Conservation (phyloP, 2,888 invertebrate genomes). For the Yponomeuta evonymella region DNA sequence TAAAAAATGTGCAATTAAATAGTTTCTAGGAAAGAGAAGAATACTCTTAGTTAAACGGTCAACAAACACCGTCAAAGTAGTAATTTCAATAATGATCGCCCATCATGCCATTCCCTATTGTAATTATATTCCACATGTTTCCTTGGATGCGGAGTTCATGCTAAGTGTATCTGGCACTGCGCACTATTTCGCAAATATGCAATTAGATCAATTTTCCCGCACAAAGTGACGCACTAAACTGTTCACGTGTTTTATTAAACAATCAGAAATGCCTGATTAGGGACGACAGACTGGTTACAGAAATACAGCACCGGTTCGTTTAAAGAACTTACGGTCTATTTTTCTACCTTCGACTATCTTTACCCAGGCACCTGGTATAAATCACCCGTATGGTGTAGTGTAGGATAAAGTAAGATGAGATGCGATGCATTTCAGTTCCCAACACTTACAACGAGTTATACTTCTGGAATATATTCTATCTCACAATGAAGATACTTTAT, state of each 20-base stretch:
- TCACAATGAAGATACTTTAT: no score
- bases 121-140: not conserved
- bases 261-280: not conserved
- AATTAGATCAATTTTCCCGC: constrained; percentile 19
- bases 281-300: no score
- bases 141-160: not conserved
- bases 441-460: no score
- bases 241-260: constrained; percentile 17
- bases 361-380: no score
- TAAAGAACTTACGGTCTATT: no score
- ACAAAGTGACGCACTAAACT: constrained; percentile 21
- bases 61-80: not conserved
- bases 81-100: not conserved
- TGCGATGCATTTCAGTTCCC: no score
- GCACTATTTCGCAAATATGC: constrained; percentile 15
- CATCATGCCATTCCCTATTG: not conserved
- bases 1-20: not conserved
- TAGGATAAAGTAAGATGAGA: no score
- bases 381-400: no score
- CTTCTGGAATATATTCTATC: no score
- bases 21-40: not conserved
- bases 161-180: not conserved
- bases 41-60: not conserved
- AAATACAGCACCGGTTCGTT: no score
- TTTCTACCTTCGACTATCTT: no score